Conservation (phyloP, 2,888 invertebrate genomes). For the Apeira syringaria region DNA sequence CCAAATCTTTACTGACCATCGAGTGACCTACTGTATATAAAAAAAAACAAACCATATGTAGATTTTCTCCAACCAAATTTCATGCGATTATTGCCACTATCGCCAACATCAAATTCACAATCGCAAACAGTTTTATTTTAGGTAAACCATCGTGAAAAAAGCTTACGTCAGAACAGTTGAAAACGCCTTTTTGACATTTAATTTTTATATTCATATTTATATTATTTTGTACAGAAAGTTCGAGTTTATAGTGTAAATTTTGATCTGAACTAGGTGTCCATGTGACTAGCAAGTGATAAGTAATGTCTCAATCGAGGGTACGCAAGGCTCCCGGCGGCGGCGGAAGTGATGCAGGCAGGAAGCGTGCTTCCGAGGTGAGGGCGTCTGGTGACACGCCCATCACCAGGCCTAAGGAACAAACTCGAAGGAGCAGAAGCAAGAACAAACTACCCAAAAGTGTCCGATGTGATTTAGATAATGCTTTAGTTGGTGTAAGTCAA, state of each 20-base stretch:
- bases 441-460: constrained; percentile 60
- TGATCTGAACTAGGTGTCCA: constrained; percentile 24
- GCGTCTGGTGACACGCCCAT: constrained; percentile 34
- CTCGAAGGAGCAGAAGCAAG: constrained; percentile 45
- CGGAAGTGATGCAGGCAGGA: constrained; percentile 21
- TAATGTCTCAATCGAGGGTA: constrained; percentile 49
- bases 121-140: not conserved
- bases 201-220: constrained; percentile 47
- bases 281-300: constrained; percentile 24
- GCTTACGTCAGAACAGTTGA: constrained; percentile 47
- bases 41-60: too few species aligned
- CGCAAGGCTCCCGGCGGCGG: constrained; percentile 32
- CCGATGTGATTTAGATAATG: constrained; percentile 69
- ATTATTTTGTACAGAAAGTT: constrained; percentile 41
- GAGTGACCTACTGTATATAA: too few species aligned
- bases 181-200: constrained; percentile 42
- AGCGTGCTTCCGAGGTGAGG: constrained; percentile 30
- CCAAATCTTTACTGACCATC: too few species aligned
- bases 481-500: constrained; percentile 65
- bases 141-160: constrained; percentile 22
- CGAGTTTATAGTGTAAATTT: constrained; percentile 24
- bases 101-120: too few species aligned
- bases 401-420: constrained; percentile 29
- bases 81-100: too few species aligned
- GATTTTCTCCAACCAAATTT: too few species aligned